These are phyloP conservation scores for Drosophila hydei DNA, from an alignment of 1,140 invertebrate species.

Conservation along the genomic window DNA sequence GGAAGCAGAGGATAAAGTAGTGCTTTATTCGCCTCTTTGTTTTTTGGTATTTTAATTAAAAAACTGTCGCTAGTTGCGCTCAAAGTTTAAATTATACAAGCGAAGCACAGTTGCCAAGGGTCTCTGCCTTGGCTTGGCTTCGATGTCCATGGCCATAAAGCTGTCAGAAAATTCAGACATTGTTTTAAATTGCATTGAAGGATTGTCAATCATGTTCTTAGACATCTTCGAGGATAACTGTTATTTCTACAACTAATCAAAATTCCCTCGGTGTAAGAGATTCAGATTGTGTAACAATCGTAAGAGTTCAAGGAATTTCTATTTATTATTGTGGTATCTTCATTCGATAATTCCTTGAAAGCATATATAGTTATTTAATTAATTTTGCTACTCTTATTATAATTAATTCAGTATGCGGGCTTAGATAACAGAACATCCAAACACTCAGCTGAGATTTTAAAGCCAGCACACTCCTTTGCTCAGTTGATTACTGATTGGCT, in stretches of 20 bases:
- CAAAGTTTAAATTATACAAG: constrained; percentile 77
- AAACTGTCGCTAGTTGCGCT: constrained; percentile 79
- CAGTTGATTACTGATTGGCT: not conserved
- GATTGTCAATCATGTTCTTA: constrained; percentile 7
- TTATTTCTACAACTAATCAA: not conserved
- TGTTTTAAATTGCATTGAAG: constrained; percentile 40
- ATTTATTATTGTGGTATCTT: constrained; percentile 4
- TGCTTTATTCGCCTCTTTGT: constrained; percentile 58
- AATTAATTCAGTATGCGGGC: no score
- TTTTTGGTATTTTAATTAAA: constrained; percentile 81
- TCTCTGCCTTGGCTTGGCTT: constrained; percentile 16
- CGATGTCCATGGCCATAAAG: constrained; percentile 39
- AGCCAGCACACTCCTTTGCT: not conserved
- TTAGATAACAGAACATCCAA: no score
- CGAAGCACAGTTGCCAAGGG: constrained; percentile 52
- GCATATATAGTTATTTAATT: no score
- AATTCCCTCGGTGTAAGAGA: not conserved
- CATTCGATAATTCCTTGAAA: constrained; percentile 4
- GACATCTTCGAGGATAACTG: not conserved
- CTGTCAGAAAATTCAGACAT: constrained; percentile 33
- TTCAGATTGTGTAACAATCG: not conserved
- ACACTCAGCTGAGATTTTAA: not conserved
- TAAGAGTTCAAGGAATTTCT: not conserved
- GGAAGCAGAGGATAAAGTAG: constrained; percentile 14
- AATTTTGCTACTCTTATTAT: no score